A percentile compares a stretch with the other conserved stretches of the same genome.
phyloP scores from a whole-genome alignment of 2,113 vertebrate genomes.

The Siniperca knerii region DNA sequence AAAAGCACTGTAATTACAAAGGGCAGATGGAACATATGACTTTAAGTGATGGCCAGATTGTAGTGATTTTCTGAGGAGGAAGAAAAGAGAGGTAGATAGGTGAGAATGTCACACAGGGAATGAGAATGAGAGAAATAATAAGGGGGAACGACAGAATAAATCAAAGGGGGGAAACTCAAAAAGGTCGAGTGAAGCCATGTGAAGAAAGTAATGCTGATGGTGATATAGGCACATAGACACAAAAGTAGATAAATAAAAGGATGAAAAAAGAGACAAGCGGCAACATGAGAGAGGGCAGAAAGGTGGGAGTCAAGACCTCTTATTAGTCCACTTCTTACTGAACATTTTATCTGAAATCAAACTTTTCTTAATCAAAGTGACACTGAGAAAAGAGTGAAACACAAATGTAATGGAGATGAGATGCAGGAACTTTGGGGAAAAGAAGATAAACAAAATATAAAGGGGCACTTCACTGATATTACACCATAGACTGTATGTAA shows the following conservation, averaged over 20 bases:
- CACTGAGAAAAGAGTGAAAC: background rate
- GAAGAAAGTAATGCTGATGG: background rate
- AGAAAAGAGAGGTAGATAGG: too few species aligned
- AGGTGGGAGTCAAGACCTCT: background rate
- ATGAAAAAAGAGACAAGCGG: background rate
- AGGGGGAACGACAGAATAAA: background rate
- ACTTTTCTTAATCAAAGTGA: background rate
- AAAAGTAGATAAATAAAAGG: background rate
- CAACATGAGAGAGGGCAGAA: background rate
- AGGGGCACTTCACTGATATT: too few species aligned
- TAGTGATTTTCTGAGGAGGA: background rate
- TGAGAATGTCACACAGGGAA: too few species aligned
- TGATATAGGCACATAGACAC: background rate
- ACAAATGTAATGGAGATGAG: background rate
- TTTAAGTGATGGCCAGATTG: background rate
- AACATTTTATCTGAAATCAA: background rate
- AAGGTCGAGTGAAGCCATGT: background rate
- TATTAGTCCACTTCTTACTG: too few species aligned
- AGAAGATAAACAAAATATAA: background rate
- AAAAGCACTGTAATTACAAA: background rate
- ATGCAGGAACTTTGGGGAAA: background rate
- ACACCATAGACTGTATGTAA: too few species aligned
- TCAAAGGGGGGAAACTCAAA: background rate
- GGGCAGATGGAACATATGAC: background rate
- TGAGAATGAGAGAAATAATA: background rate